Base-by-base conservation (phyloP, 2,888 invertebrate genomes). In the Tachina lurida region DNA sequence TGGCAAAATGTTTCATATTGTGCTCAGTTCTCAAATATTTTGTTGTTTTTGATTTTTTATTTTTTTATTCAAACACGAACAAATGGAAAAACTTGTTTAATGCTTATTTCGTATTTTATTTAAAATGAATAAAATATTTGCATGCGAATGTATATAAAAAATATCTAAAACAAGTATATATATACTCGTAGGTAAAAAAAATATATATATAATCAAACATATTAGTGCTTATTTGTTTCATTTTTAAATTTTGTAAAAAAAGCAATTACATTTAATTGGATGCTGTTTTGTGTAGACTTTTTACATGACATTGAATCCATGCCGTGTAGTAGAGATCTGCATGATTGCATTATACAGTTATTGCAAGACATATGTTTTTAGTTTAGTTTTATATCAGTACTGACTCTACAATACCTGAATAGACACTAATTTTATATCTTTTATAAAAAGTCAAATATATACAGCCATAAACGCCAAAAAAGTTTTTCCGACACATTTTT, bases 51-150 rank as follows among this genome's bases (percentile, higher is more conserved):
- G 31, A 31, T 2, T 31, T 31, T 52, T 47, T 58, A 12, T 0
- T 12, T 75, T 15, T 8, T 56, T 13, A n/a, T 9, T 31, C 31
- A 31, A 31, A 41, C 10, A 58, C 19, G 39, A 56, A 58, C 17
- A 41, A 58, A 47, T 47, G 31, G 15, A 10, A 76, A 75, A 54
- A 19, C 19, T 19, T 17, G 31, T 58, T 58, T 58, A 45, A 47
- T 67, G 67, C 58, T 58, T 58, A 15, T 43, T 58, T 76, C 58
- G 31, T 58, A 41, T 52, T 60, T 60, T 60, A 47, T 60, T 58
- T 47, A 47, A 47, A 12, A 47, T 47, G 10, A 73, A 73, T 47
- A 47, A 54, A 56, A 56, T 56, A 58, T 70, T 47, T 54, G 15
- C 31, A 49, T 10, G 39, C 39, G n/a, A 31, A 31, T 39, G 12